Conservation (phyloP, 2,888 invertebrate genomes). For the Cheiracanthium punctorium region DNA sequence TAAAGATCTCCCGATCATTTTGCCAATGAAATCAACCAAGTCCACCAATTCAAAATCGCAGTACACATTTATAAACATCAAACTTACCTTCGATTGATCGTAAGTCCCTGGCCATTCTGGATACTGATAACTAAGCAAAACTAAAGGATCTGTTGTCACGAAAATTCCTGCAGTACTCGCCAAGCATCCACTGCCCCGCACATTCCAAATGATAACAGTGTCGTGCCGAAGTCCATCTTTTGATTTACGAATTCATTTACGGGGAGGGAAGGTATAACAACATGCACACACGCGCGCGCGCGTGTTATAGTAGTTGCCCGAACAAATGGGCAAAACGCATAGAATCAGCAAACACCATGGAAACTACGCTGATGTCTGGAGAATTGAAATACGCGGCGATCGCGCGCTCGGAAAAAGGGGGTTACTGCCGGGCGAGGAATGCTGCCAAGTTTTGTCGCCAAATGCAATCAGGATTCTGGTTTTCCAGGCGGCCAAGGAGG, state of each 20-base stretch:
- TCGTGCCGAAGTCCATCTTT: conserved; percentile 24
- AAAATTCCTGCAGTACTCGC: neutral
- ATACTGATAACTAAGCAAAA: neutral
- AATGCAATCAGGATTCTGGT: too few species aligned
- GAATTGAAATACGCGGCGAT: conserved; percentile 9
- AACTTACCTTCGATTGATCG: neutral
- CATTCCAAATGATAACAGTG: conserved; percentile 5
- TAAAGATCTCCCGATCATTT: too few species aligned
- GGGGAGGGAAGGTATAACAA: neutral
- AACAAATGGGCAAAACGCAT: neutral
- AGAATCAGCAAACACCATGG: neutral
- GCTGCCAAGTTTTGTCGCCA: neutral
- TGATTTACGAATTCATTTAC: neutral
- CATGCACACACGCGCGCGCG: neutral
- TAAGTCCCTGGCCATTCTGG: neutral
- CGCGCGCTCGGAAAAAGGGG: neutral
- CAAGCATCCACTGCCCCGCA: neutral
- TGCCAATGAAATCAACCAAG: too few species aligned
- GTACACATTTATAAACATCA: too few species aligned
- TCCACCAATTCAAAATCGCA: too few species aligned
- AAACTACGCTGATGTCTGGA: neutral
- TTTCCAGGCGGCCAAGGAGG: too few species aligned
- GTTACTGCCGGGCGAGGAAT: neutral
- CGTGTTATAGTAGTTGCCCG: too few species aligned
- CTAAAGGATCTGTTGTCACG: neutral